phyloP scores from a whole-genome alignment of 2,888 invertebrate species.

The Exocentrus adspersus region DNA sequence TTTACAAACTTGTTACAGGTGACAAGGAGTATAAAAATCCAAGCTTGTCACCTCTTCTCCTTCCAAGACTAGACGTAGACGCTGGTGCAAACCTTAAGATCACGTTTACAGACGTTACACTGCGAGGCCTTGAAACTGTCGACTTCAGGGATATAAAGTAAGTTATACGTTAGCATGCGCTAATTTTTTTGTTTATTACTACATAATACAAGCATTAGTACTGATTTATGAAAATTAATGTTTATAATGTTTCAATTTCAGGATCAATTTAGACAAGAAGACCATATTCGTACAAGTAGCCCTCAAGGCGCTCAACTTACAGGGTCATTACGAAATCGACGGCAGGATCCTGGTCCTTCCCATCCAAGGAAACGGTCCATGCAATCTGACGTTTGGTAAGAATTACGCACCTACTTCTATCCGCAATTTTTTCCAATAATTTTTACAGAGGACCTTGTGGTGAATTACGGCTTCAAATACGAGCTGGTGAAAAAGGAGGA shows the following conservation, averaged over 20 bases:
- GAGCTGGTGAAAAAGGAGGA: constrained; percentile 28
- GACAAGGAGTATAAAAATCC: constrained; percentile 15
- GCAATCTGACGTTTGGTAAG: constrained; percentile 50
- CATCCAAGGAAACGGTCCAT: constrained; percentile 54
- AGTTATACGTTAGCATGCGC: constrained; percentile 9
- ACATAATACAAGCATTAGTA: too few species aligned
- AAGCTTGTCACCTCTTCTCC: constrained; percentile 2
- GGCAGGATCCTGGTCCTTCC: constrained; percentile 56
- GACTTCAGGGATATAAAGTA: constrained; percentile 12
- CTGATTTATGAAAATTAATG: too few species aligned
- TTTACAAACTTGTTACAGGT: too few species aligned
- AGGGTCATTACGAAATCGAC: constrained; percentile 49
- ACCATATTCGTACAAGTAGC: constrained; percentile 21
- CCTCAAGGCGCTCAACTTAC: constrained; percentile 15
- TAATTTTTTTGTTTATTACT: too few species aligned
- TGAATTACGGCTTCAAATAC: constrained; percentile 26
- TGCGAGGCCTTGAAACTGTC: constrained; percentile 19
- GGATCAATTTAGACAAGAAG: constrained; percentile 34
- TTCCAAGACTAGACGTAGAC: neutral
- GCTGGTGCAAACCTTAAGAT: constrained; percentile 12
- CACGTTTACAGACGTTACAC: constrained; percentile 4
- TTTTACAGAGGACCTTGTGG: constrained; percentile 29
- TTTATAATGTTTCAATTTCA: constrained; percentile 29
- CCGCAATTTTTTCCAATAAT: too few species aligned
- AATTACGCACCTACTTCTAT: too few species aligned